Base-by-base conservation (phyloP, 2,888 invertebrate species). In the Noctua comes region DNA sequence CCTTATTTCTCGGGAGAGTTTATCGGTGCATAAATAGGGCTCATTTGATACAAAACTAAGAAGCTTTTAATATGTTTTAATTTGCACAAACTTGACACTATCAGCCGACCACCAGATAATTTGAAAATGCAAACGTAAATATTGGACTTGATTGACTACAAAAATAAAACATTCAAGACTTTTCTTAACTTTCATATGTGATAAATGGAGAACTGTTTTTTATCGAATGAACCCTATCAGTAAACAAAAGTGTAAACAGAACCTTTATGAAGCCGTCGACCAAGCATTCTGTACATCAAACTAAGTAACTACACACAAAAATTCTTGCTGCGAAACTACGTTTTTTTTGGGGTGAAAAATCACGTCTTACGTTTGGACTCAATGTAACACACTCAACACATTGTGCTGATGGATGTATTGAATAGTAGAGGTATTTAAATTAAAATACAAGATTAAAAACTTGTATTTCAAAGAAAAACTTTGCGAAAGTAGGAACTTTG, bases 11-110 rank as follows among this genome's bases (percentile, higher is more conserved):
- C 24, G 16, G n/a, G 24, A 62, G 18, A 68, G 8, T 18, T 31
- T 6, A 18, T 36, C 16, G 16, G 43, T 43, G 18, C 27, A 24
- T 64, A 27, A 24, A 51, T n/a, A 59, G 66, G 48, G 66, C 27
- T 74, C 13, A 68, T 75, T 75, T 0, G n/a, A 62, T 54, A 68
- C 16, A 54, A 66, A 24, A 78, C 59, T 24, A 76, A 36, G 2
- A 64, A 40, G 4, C 10, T 43, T 40, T 48, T 16, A 76, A 3
- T 27, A 36, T 0, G 2, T 27, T 27, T 16, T 77, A 8, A 24
- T 76, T 64, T 48, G 6, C 27, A 40, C 5, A 54, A 21, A 24
- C 16, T 48, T 27, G n/a, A 27, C 3, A 27, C n/a, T 2, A 27
- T 36, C 16, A 24, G 40, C 10, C n/a, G 4, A 43, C 16, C 16